phyloP scores from a whole-genome alignment of 1,140 invertebrate species.

The Coenobita brevimanus region DNA sequence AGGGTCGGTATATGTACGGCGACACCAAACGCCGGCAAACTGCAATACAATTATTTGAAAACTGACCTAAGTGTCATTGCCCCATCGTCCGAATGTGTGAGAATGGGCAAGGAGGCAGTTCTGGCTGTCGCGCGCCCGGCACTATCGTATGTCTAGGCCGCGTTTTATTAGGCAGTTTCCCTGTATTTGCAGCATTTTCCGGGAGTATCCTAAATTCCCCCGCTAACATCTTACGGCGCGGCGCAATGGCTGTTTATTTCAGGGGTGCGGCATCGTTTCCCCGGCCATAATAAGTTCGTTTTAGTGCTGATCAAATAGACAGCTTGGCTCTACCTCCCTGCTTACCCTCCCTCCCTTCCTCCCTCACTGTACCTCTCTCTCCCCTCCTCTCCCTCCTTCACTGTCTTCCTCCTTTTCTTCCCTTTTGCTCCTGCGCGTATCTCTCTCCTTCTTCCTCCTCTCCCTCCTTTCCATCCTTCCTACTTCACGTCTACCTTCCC shows the following conservation, averaged over 20 bases:
- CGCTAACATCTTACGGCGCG: conserved; percentile 57
- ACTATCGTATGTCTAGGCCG: conserved; percentile 66
- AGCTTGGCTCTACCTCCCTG: no score
- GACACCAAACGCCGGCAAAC: conserved; percentile 69
- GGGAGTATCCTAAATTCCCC: conserved; percentile 69
- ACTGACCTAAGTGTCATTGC: conserved; percentile 70
- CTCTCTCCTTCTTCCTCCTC: background rate
- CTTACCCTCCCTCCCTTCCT: no score
- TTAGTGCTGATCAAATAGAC: conserved; percentile 60
- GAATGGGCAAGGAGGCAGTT: conserved; percentile 69
- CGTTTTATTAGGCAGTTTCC: conserved; percentile 69
- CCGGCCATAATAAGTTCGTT: conserved; percentile 55
- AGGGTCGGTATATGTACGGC: conserved; percentile 69
- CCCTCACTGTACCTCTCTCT: background rate
- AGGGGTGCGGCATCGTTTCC: conserved; percentile 50
- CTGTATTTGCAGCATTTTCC: conserved; percentile 70
- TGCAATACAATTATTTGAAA: conserved; percentile 70
- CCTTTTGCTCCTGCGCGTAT: background rate
- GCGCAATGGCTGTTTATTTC: conserved; percentile 61
- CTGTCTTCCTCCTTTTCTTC: conserved; percentile 20
- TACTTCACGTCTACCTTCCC: background rate
- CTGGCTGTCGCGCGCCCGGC: conserved; percentile 64
- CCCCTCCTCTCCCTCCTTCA: background rate
- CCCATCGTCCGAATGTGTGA: conserved; percentile 70
- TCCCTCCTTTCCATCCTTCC: background rate